phyloP scores from a whole-genome alignment of 2,113 vertebrate species.

The rat (Rattus norvegicus) region GRCr8 NC_086036.1:4884501-4885000 shows the following conservation, averaged over 20 bases:
- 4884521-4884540: neutral
- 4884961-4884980: neutral
- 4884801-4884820: slow-evolving; percentile 75
- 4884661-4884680: slow-evolving; percentile 55
- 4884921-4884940: neutral
- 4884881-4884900: slow-evolving; percentile 27
- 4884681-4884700: slow-evolving; percentile 34
- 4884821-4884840: slow-evolving; percentile 68
- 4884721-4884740: slow-evolving; percentile 52
- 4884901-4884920: neutral
- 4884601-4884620: neutral
- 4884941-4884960: neutral
- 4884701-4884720: slow-evolving; percentile 77
- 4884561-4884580: slow-evolving; percentile 53
- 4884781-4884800: slow-evolving; percentile 79
- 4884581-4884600: slow-evolving; percentile 60
- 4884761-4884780: slow-evolving; percentile 80
- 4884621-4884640: neutral
- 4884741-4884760: slow-evolving; percentile 75
- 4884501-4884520: slow-evolving; percentile 50
- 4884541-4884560: slow-evolving; percentile 9
- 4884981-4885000: accelerated
- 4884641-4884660: slow-evolving; percentile 44
- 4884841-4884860: slow-evolving; percentile 71
- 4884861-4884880: neutral